Conservation (phyloP, 2,888 invertebrate species). For the Leucophenga maculata region DNA sequence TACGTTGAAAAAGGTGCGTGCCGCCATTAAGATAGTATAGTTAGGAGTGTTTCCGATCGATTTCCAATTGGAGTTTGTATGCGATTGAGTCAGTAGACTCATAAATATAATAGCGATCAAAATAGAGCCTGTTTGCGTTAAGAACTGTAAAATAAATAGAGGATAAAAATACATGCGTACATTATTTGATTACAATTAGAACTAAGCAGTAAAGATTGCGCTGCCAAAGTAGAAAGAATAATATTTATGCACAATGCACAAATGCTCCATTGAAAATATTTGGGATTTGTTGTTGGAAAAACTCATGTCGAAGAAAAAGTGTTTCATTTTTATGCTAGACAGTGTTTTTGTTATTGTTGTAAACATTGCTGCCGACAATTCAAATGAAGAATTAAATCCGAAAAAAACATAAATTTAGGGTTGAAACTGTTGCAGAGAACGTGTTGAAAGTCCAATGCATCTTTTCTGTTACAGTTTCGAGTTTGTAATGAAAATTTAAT, state of each 20-base stretch:
- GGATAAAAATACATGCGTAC: too few relatives aligned
- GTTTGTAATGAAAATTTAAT: conserved; percentile 46
- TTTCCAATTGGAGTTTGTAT: background rate
- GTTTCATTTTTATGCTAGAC: conserved; percentile 42
- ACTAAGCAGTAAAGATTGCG: background rate
- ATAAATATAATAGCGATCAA: conserved; percentile 38
- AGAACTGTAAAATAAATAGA: conserved; percentile 58
- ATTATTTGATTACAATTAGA: conserved; percentile 36
- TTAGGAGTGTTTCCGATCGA: background rate
- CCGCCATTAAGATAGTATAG: background rate
- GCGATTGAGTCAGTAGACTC: conserved; percentile 57
- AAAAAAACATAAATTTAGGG: conserved; percentile 32
- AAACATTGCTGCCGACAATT: background rate
- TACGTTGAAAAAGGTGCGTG: background rate
- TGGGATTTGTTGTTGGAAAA: conserved; percentile 37
- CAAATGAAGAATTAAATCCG: conserved; percentile 32
- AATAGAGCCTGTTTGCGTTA: conserved; percentile 29
- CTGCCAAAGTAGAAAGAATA: conserved; percentile 44
- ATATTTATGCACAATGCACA: conserved; percentile 51
- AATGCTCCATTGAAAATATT: conserved; percentile 11
- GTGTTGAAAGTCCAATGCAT: conserved; percentile 18
- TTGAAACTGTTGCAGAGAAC: background rate
- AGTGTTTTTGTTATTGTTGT: conserved; percentile 30
- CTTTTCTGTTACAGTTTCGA: conserved; percentile 30
- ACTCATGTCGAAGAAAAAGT: conserved; percentile 36